Evolutionary conservation across 2,888 invertebrate genomes (phyloP).

Genomic region (Busseola fusca): DNA sequence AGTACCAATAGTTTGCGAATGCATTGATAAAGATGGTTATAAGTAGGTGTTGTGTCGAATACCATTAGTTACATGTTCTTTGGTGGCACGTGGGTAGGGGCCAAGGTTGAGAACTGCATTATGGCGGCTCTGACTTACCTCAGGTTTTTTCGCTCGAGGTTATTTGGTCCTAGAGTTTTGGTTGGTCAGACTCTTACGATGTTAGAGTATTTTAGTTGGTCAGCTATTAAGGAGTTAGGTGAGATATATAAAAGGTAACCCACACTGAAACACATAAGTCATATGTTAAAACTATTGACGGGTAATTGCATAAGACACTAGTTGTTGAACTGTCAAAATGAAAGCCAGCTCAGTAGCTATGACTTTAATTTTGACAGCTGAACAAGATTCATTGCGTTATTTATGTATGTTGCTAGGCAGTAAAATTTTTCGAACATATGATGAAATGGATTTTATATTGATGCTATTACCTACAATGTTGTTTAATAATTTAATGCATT

Average conservation of each 20-base stretch:
- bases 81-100: slow-evolving; percentile 59
- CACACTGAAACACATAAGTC: background rate
- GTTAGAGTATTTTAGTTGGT: too few species aligned
- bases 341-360: too few species aligned
- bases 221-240: background rate
- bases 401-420: too few species aligned
- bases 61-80: slow-evolving; percentile 63
- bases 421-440: too few species aligned
- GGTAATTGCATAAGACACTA: too few species aligned
- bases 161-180: background rate
- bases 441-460: too few species aligned
- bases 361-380: too few species aligned
- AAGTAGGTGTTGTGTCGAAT: slow-evolving; percentile 73
- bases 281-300: background rate
- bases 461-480: too few species aligned
- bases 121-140: slow-evolving; percentile 31
- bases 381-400: too few species aligned
- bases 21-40: slow-evolving; percentile 63
- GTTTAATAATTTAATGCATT: too few species aligned
- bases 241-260: background rate
- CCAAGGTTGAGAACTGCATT: slow-evolving; percentile 69
- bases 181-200: background rate
- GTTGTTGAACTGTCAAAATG: too few species aligned
- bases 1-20: slow-evolving; percentile 60
- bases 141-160: slow-evolving; percentile 27